phyloP scores from a whole-genome alignment of 2,797 vertebrate genomes.

The Coregonus suidteri region DNA sequence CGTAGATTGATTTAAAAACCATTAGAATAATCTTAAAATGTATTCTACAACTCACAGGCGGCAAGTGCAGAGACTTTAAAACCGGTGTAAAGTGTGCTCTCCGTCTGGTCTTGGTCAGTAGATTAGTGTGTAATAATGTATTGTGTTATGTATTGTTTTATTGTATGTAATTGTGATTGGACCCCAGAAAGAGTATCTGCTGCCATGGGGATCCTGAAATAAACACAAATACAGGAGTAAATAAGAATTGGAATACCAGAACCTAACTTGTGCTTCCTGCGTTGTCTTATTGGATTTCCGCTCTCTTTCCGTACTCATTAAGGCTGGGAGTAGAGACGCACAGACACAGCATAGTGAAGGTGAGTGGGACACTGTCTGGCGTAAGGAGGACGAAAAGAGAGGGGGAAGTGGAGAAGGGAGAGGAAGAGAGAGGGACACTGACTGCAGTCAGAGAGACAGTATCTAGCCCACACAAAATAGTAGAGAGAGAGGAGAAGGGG shows the following conservation, averaged over 20 bases:
- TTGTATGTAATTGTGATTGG: no score
- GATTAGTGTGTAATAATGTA: no score
- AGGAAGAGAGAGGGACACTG: background rate
- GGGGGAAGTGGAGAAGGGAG: background rate
- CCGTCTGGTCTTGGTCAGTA: no score
- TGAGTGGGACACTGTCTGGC: constrained; percentile 36
- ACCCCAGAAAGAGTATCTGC: no score
- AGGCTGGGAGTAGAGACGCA: constrained; percentile 36
- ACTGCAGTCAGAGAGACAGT: background rate
- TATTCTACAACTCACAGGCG: no score
- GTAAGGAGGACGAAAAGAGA: background rate
- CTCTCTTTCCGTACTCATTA: constrained; percentile 56
- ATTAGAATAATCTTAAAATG: no score
- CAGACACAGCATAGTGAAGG: constrained; percentile 53
- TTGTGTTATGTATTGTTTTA: no score
- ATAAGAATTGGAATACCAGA: constrained; percentile 47
- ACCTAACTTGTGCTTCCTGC: constrained; percentile 59
- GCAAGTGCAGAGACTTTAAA: no score
- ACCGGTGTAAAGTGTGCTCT: no score
- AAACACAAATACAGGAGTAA: constrained; percentile 16
- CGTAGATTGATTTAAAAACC: no score
- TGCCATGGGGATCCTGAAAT: no score
- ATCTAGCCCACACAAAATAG: background rate
- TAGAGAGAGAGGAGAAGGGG: no score
- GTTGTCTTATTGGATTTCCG: constrained; percentile 49